phyloP scores from a whole-genome alignment of 2,888 invertebrate species.

The Yponomeuta cagnagella region DNA sequence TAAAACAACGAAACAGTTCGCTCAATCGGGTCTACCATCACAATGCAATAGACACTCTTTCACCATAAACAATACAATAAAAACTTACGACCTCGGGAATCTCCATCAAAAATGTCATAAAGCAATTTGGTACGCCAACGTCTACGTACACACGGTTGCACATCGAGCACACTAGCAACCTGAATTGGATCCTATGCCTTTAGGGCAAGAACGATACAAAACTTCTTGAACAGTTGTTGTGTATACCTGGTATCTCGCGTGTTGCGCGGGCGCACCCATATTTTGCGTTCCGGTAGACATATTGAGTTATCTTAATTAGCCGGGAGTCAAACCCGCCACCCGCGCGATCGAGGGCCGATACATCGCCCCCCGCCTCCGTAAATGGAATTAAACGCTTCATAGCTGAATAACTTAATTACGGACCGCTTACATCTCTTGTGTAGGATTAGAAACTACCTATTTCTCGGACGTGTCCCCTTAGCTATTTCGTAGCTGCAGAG shows the following conservation, averaged over 20 bases:
- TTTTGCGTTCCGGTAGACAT: slow-evolving; percentile 40
- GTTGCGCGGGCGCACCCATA: slow-evolving; percentile 41
- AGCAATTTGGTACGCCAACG: slow-evolving; percentile 35
- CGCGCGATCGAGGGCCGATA: slow-evolving; percentile 18
- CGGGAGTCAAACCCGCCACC: slow-evolving; percentile 33
- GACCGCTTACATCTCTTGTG: neutral
- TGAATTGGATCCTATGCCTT: too few relatives aligned
- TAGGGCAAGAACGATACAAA: too few relatives aligned
- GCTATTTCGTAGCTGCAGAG: too few relatives aligned
- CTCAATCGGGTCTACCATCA: too few relatives aligned
- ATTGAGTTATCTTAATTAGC: slow-evolving; percentile 56
- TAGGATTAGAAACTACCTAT: neutral
- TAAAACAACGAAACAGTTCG: too few relatives aligned
- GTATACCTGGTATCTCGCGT: slow-evolving; percentile 28
- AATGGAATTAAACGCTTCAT: slow-evolving; percentile 4
- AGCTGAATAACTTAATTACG: slow-evolving; percentile 12
- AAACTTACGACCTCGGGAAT: neutral
- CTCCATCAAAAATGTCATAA: slow-evolving; percentile 29
- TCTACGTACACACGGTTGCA: slow-evolving; percentile 21
- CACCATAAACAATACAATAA: too few relatives aligned
- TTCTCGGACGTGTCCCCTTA: neutral
- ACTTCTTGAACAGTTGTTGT: too few relatives aligned
- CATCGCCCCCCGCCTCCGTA: slow-evolving; percentile 11
- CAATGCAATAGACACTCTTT: too few relatives aligned
- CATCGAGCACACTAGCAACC: too few relatives aligned